Base-by-base conservation (phyloP, 2,797 vertebrate species). In the Esox masquinongy region DNA sequence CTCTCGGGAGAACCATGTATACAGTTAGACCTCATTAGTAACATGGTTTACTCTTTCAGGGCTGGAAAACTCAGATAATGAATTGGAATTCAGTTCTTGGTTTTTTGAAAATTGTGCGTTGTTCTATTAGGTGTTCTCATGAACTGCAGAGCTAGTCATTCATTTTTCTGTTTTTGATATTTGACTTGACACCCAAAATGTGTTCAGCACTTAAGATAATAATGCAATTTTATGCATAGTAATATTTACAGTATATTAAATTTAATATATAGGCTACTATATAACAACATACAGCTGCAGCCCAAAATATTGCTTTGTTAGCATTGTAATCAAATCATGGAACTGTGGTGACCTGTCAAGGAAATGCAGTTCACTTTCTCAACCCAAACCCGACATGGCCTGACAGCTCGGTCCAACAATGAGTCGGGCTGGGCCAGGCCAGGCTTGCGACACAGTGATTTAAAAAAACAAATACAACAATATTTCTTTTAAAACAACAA, bases 61-160 rank as follows among this genome's bases (percentile, higher is more conserved):
- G 88, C 77, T 79, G 82, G 77, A 82, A 87, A 87, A 90, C 90
- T 84, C 89, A 4, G n/a, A 56, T 19, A 56, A 82, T 82, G 64
- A 74, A 80, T 82, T 84, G 74, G 71, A 86, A 84, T 84, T 56
- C 53, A 22, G n/a, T 56, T 56, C 53, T 56, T 56, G n/a, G 6
- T 22, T 56, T 56, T 43, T 43, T 43, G 7, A 56, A 56, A 22
- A 56, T 56, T n/a, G 53, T 56, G 7, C 8, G 12, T 56, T 8
- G 53, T n/a, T 43, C 39, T 43, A 43, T 43, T 31, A 3, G 29
- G 39, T 43, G 39, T 43, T 22, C 53, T 22, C 19, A 11, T 59
- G 53, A 59, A 43, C 39, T 43, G 39, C 39, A 7, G 1, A 43
- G 39, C 39, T 6, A 59, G 53, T 56, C 53, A 22, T 22, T 2